A percentile compares a stretch with the other conserved stretches of the same genome.
phyloP scores from a whole-genome alignment of 37 sponge, comb jelly and placozoan species.

The Beroe forskalii region DNA sequence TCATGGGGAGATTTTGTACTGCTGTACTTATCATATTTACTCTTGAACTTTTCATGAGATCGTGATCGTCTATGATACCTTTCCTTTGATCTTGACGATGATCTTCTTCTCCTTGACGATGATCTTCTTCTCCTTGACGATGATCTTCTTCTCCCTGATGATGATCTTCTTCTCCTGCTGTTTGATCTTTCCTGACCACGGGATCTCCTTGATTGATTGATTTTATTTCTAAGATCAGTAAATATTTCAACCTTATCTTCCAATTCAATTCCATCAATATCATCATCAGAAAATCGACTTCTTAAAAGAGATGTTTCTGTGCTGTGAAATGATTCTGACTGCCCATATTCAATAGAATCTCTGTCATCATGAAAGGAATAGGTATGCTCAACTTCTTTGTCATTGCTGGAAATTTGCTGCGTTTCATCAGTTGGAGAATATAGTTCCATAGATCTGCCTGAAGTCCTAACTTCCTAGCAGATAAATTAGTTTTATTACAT shows the following conservation, averaged over 20 bases:
- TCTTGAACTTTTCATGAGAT: neutral
- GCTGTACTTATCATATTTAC: neutral
- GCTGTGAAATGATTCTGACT: too few relatives aligned
- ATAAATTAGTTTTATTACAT: too few relatives aligned
- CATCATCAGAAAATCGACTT: neutral
- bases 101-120: neutral
- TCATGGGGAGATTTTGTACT: too few relatives aligned
- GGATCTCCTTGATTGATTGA: neutral
- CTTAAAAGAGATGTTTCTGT: too few relatives aligned
- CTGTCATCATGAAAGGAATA: too few relatives aligned
- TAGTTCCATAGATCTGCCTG: too few relatives aligned
- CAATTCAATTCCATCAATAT: neutral
- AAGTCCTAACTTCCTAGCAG: too few relatives aligned
- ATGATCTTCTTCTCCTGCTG: neutral
- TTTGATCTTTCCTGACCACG: neutral
- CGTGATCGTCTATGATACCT: neutral
- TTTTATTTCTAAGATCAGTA: neutral
- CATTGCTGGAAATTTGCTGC: too few relatives aligned
- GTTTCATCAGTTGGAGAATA: too few relatives aligned
- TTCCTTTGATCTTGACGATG: neutral
- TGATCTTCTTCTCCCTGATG: neutral
- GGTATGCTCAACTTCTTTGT: too few relatives aligned
- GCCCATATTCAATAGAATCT: too few relatives aligned
- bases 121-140: neutral
- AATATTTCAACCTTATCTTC: neutral